Evolutionary conservation across 2,113 vertebrate species (phyloP), one percentile per base, ranked within the genome.

Genomic region (Chascanopsetta lugubris): DNA sequence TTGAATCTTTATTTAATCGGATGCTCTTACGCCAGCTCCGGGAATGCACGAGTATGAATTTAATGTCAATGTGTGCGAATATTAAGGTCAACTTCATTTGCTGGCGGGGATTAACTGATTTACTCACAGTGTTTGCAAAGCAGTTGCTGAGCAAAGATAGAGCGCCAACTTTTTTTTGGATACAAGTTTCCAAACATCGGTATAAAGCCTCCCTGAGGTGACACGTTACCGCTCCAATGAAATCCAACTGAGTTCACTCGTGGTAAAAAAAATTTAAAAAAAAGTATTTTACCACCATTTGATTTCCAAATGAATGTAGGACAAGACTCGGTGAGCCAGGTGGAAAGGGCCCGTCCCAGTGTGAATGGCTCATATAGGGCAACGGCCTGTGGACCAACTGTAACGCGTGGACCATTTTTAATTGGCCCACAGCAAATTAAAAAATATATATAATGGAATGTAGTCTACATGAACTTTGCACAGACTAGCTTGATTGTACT

Each of bases 81-180:
- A 49, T 49, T 15, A 54, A 30, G 43, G 26, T 53, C 2, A 65
- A 5, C 8, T 8, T 69, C 43, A 47, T 64, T 50, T 69, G 27
- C 46, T 49, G 25, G 26, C 61, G 27, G 48, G 42, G 51, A 67
- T 71, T 60, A 68, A 68, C 10, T 36, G 34, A 36, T 36, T 36
- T 36, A 13, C 34, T 15, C 30, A 8, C 36, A 25, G 46, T 61
- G 45, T 79, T 68, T 72, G 58, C 62, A 64, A 58, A 68, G 43
- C 21, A 65, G 22, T 50, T 68, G 47, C 65, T 60, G 15, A 47
- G 57, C 26, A 60, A 67, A 68, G 40, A 61, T 65, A 53, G 18
- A 65, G 1, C 22, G 17, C n/a, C n/a, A n/a, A n/a, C 61, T 68
- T 61, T 38, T 21, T 55, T 59, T 45, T 45, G 51, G 32, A 43